These are phyloP conservation scores for Thunnus thynnus DNA, from an alignment of 2,113 vertebrate species.

Conservation along the genomic window DNA sequence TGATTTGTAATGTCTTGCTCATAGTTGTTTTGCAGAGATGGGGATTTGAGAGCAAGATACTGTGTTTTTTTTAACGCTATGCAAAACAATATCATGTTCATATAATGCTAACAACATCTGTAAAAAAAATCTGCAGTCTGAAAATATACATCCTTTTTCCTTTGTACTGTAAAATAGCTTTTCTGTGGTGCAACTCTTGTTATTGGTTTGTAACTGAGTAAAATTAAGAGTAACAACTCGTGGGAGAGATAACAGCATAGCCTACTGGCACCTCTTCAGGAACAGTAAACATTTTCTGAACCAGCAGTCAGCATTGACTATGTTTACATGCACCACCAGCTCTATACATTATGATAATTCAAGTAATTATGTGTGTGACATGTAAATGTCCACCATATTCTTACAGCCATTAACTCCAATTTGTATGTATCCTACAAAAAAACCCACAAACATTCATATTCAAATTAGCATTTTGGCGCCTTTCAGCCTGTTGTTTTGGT, in stretches of 20 bases:
- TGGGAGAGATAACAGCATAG: constrained; percentile 55
- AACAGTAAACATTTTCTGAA: constrained; percentile 62
- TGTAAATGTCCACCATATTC: neutral
- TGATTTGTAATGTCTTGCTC: constrained; percentile 37
- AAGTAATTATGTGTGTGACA: constrained; percentile 15
- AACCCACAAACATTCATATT: constrained; percentile 3
- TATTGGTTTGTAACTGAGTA: constrained; percentile 74
- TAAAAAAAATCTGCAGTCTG: constrained; percentile 85
- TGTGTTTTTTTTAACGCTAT: constrained; percentile 45
- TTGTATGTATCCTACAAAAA: constrained; percentile 7
- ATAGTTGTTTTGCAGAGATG: constrained; percentile 35
- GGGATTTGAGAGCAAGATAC: constrained; percentile 65
- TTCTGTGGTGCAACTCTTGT: constrained; percentile 71
- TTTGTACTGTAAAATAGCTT: constrained; percentile 85
- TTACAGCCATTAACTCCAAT: neutral
- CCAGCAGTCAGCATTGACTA: constrained; percentile 43
- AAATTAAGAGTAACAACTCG: constrained; percentile 70
- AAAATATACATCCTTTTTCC: constrained; percentile 87
- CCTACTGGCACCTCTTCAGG: constrained; percentile 38
- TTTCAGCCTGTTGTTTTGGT: neutral
- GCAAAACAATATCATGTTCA: constrained; percentile 76
- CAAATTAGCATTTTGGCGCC: neutral
- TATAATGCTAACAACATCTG: constrained; percentile 76
- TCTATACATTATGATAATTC: constrained; percentile 21
- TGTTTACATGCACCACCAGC: constrained; percentile 55